phyloP scores from a whole-genome alignment of 2,888 invertebrate genomes.

The Lasioglossum morio region DNA sequence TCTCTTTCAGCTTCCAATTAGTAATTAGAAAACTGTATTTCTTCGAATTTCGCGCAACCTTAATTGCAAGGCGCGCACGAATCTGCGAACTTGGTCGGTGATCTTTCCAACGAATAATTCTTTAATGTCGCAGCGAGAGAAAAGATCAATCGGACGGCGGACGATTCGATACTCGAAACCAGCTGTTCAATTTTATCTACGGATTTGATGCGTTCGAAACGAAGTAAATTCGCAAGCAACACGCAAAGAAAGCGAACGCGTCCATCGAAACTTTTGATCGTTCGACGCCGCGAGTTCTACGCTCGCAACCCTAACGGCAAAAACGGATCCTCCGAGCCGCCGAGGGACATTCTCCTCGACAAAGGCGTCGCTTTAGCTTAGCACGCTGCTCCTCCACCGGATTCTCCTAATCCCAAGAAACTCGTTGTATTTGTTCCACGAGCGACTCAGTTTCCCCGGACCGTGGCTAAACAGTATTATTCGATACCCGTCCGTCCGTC shows the following conservation, averaged over 20 bases:
- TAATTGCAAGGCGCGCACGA: background rate
- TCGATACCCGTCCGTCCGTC: background rate
- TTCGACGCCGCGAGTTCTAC: background rate
- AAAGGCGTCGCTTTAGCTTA: conserved; percentile 4
- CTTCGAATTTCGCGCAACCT: background rate
- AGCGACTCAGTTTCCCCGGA: conserved; percentile 1
- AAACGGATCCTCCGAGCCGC: background rate
- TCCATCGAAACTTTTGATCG: background rate
- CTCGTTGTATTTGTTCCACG: background rate
- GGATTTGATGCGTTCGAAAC: background rate
- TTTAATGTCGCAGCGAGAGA: background rate
- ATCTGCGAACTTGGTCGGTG: background rate
- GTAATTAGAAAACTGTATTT: background rate
- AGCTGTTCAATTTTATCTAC: background rate
- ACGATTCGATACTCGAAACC: background rate
- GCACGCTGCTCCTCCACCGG: background rate
- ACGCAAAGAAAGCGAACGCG: background rate
- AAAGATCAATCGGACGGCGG: background rate
- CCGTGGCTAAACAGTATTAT: conserved; percentile 18
- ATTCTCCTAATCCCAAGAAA: background rate
- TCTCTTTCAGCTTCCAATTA: background rate
- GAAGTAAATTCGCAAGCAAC: background rate
- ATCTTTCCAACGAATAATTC: background rate
- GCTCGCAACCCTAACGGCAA: background rate
- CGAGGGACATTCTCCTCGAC: background rate